Conservation (phyloP, 1,140 invertebrate genomes). For the Dinoponera quadriceps region DNA sequence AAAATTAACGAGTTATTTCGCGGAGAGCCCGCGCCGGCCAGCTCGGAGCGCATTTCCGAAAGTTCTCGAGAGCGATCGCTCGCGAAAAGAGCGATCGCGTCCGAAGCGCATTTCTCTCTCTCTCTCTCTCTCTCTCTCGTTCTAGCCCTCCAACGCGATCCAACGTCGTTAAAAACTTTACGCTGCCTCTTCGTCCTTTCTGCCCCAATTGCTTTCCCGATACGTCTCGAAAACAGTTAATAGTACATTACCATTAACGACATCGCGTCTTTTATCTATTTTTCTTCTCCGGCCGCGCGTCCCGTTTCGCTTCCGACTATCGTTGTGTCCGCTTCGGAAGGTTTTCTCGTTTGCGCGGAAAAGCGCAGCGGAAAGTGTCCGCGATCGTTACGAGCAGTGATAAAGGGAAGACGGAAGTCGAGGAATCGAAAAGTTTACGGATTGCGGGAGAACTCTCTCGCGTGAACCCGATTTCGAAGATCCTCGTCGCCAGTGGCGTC, state of each 20-base stretch:
- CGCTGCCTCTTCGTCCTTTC: constrained; percentile 27
- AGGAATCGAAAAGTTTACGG: constrained; percentile 17
- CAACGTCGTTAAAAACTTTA: constrained; percentile 50
- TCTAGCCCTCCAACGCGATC: constrained; percentile 9
- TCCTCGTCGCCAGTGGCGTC: neutral
- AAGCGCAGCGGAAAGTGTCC: constrained; percentile 8
- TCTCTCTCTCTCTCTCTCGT: neutral
- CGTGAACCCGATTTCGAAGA: constrained; percentile 40
- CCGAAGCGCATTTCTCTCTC: neutral
- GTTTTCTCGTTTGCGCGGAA: neutral
- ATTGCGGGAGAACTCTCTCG: constrained; percentile 11
- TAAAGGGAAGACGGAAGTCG: neutral
- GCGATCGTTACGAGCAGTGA: neutral
- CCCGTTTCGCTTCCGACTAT: constrained; percentile 10
- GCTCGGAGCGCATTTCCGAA: constrained; percentile 30
- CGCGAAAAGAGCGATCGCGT: constrained; percentile 45
- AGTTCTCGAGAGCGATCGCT: constrained; percentile 34
- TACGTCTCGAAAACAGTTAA: constrained; percentile 47
- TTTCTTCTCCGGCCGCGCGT: constrained; percentile 1
- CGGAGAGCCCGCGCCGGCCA: neutral
- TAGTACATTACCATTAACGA: constrained; percentile 49
- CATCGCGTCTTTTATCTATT: constrained; percentile 57
- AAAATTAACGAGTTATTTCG: constrained; percentile 50
- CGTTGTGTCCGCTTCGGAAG: constrained; percentile 14
- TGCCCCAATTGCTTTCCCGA: constrained; percentile 49